Percentiles rank a stretch among this genome's conserved stretches.
Evolutionary conservation across 2,888 invertebrate species (phyloP).

Genomic region (Tachina fera): DNA sequence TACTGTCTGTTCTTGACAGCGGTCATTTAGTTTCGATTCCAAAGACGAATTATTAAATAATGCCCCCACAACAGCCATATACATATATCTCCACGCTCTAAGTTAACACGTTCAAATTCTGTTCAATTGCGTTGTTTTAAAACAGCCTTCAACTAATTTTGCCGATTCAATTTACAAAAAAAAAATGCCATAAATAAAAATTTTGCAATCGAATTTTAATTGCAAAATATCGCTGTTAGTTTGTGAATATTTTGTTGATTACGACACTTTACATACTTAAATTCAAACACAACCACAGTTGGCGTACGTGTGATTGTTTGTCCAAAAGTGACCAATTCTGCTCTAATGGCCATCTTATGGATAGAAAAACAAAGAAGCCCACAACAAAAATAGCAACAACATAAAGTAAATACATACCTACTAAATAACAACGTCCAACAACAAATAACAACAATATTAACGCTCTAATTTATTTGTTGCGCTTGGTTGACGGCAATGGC

Average conservation of each 20-base stretch:
- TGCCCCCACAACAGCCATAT: neutral
- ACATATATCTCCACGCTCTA: conserved; percentile 24
- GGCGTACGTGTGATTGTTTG: conserved; percentile 40
- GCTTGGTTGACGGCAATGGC: conserved; percentile 73
- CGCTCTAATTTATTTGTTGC: conserved; percentile 75
- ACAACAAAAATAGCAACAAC: conserved; percentile 44
- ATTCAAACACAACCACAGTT: conserved; percentile 12
- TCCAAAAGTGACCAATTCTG: conserved; percentile 66
- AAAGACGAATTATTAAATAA: too few relatives aligned
- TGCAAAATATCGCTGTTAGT: conserved; percentile 50
- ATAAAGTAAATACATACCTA: conserved; percentile 19
- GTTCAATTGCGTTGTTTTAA: neutral
- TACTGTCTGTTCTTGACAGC: too few relatives aligned
- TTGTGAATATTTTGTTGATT: conserved; percentile 48
- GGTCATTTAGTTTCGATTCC: too few relatives aligned
- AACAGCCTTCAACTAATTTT: conserved; percentile 55
- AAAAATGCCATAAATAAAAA: conserved; percentile 51
- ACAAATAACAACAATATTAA: conserved; percentile 71
- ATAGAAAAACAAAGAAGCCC: conserved; percentile 56
- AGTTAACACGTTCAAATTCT: conserved; percentile 4
- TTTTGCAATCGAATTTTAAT: conserved; percentile 62
- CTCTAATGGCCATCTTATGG: conserved; percentile 61
- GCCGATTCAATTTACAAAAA: conserved; percentile 30
- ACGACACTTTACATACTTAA: conserved; percentile 56
- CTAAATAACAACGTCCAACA: conserved; percentile 50